Conservation (phyloP, 2,797 vertebrate species). For the Paguma larvata region DNA sequence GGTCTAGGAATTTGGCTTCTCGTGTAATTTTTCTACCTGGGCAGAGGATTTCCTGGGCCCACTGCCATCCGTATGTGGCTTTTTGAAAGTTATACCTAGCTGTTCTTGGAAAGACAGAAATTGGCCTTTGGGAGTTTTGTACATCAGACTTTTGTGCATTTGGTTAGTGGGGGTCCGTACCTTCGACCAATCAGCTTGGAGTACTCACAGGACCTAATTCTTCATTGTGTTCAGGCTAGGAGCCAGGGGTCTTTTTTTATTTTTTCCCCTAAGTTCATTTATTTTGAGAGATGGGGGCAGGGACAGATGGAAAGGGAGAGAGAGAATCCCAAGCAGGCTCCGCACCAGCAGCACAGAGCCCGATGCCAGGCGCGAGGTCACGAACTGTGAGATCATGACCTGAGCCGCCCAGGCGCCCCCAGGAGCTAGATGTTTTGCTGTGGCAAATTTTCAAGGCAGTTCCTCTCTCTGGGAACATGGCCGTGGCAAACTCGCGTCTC, state of each 20-base stretch:
- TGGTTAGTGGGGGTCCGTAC: neutral
- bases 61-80: neutral
- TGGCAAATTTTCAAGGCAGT: neutral
- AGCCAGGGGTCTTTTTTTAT: neutral
- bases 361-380: too few relatives aligned
- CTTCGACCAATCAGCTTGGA: neutral
- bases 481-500: neutral
- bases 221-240: neutral
- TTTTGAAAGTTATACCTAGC: neutral
- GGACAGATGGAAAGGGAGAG: too few relatives aligned
- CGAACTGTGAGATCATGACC: too few relatives aligned
- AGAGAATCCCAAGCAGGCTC: too few relatives aligned
- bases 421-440: neutral
- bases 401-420: neutral
- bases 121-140: neutral
- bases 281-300: too few relatives aligned
- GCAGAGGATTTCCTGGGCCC: neutral
- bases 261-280: too few relatives aligned
- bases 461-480: neutral
- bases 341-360: too few relatives aligned
- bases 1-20: neutral
- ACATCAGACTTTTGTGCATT: neutral
- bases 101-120: neutral
- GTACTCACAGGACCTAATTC: neutral
- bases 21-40: neutral